Conservation (phyloP, 2,797 vertebrate genomes). For the Dendrocincla tyrannina region DNA sequence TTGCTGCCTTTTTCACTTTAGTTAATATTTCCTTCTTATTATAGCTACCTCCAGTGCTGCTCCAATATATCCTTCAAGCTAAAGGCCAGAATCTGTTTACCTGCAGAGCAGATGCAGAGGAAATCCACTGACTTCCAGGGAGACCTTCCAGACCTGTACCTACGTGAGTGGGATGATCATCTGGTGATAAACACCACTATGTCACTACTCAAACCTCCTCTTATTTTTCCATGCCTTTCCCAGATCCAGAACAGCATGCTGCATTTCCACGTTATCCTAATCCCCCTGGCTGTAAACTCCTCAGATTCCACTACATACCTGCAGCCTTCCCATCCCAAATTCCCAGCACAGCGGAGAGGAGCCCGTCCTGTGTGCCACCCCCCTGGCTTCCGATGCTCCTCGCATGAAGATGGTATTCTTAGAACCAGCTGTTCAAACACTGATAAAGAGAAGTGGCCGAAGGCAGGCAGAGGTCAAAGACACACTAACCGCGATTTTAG, state of each 20-base stretch:
- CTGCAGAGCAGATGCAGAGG: background rate
- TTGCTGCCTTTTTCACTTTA: background rate
- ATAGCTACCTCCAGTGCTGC: background rate
- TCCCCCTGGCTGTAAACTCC: background rate
- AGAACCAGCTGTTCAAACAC: conserved; percentile 2
- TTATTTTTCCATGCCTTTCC: background rate
- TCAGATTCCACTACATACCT: conserved; percentile 37
- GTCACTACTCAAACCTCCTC: background rate
- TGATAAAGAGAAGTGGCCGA: background rate
- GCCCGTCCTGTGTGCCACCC: background rate
- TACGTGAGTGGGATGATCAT: background rate
- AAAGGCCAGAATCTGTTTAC: background rate
- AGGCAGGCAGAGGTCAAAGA: background rate
- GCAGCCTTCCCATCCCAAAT: background rate
- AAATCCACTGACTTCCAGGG: conserved; percentile 39
- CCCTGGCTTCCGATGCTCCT: background rate
- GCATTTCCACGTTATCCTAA: background rate
- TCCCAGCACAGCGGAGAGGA: background rate
- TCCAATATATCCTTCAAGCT: background rate
- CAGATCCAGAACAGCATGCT: background rate
- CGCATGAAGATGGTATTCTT: background rate
- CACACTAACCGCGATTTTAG: background rate
- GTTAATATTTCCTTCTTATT: background rate
- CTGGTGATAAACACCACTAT: background rate
- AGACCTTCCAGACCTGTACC: conserved; percentile 9